A percentile compares a stretch with the other conserved stretches of the same genome.
These are phyloP conservation scores for Calliscelio sp. DNA, from an alignment of 2,888 invertebrate genomes.

Conservation along the genomic window DNA sequence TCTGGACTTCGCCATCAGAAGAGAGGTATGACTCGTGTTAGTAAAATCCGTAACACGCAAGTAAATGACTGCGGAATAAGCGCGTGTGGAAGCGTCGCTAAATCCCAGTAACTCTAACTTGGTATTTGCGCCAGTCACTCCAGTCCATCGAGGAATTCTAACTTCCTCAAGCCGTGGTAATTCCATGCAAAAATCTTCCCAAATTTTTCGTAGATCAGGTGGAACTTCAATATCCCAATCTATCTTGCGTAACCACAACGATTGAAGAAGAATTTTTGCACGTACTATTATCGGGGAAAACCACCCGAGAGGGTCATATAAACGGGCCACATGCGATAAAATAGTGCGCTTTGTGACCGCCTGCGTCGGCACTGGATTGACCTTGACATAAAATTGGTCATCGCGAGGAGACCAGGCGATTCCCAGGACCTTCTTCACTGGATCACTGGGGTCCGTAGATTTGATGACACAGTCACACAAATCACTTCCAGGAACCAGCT, in stretches of 20 bases:
- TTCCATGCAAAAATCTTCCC: neutral
- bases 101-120: neutral
- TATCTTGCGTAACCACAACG: conserved; percentile 30
- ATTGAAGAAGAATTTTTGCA: conserved; percentile 57
- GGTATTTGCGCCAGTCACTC: neutral
- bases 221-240: conserved; percentile 14
- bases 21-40: too few relatives aligned
- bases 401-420: too few relatives aligned
- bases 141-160: neutral
- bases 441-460: too few relatives aligned
- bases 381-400: too few relatives aligned
- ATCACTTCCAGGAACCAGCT: too few relatives aligned
- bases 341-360: conserved; percentile 17
- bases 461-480: too few relatives aligned
- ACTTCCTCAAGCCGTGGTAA: neutral
- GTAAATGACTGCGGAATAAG: neutral
- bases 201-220: neutral
- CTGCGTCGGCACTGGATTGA: too few relatives aligned
- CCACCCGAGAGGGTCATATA: conserved; percentile 27
- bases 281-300: neutral
- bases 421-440: too few relatives aligned
- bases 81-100: neutral
- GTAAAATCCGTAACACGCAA: too few relatives aligned
- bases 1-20: neutral
- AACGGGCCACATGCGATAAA: neutral